Evolutionary conservation across 2,797 vertebrate genomes (phyloP).

Genomic region (Mus minutoides): DNA sequence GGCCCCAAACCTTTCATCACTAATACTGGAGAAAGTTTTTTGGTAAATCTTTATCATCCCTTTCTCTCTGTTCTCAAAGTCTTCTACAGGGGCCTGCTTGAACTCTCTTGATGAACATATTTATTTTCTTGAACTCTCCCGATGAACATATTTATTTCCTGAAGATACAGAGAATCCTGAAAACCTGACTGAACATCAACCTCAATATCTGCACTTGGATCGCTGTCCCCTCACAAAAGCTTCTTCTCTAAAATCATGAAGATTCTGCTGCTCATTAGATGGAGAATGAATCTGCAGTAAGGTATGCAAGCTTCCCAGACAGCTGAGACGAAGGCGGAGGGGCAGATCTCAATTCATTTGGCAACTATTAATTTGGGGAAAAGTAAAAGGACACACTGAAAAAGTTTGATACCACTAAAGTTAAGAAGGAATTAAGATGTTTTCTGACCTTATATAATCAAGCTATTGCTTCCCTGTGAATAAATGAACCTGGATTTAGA

Average conservation of each 20-base stretch:
- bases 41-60: neutral
- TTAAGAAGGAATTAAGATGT: slow-evolving; percentile 1
- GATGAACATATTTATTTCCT: neutral
- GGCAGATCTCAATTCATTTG: neutral
- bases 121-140: slow-evolving; percentile 13
- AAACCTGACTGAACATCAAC: neutral
- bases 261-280: neutral
- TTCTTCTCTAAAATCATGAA: neutral
- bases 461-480: neutral
- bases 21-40: slow-evolving; percentile 45
- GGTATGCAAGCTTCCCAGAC: neutral
- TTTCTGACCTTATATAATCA: neutral
- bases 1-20: neutral
- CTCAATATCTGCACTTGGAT: neutral
- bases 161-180: neutral
- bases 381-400: neutral
- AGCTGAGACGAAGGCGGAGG: slow-evolving; percentile 3
- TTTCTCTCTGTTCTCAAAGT: neutral
- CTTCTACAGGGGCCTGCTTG: neutral
- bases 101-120: neutral
- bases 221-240: neutral
- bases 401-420: neutral
- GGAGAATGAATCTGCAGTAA: neutral
- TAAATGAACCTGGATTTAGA: neutral
- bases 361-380: neutral